Percentiles rank a stretch among this genome's conserved stretches.
phyloP scores from a whole-genome alignment of 2,797 vertebrate genomes.

The Corythornis leucogaster region DNA sequence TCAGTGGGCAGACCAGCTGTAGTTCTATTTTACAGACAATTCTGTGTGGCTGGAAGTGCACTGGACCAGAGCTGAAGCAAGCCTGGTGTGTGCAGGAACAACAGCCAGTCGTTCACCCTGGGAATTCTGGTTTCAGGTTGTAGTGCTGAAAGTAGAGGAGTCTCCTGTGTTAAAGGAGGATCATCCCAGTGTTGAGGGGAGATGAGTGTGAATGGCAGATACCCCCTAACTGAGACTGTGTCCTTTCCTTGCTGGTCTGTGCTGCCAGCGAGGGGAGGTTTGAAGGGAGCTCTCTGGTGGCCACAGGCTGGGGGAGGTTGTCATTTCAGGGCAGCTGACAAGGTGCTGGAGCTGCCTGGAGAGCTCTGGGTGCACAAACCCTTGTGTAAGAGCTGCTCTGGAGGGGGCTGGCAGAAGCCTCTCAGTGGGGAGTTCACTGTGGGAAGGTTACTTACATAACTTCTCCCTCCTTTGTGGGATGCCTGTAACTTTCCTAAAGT shows the following conservation, averaged over 20 bases:
- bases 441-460: neutral
- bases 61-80: neutral
- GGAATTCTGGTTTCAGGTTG: neutral
- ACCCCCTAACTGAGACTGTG: neutral
- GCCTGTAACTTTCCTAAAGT: neutral
- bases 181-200: neutral
- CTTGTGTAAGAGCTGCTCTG: fast-evolving
- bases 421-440: neutral
- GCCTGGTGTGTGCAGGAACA: neutral
- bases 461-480: neutral
- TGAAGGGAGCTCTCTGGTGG: neutral
- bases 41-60: neutral
- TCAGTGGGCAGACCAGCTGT: neutral
- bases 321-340: neutral
- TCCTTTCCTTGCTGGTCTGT: too few species aligned
- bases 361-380: neutral
- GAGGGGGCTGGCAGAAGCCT: fast-evolving
- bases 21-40: neutral
- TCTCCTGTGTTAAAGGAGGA: neutral
- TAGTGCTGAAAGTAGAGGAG: fast-evolving
- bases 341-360: neutral
- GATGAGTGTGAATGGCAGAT: neutral
- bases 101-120: neutral
- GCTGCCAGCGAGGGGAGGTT: neutral
- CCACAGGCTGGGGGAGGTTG: neutral